Conservation (phyloP, 2,888 invertebrate species). For the Epirrhoe alternata region DNA sequence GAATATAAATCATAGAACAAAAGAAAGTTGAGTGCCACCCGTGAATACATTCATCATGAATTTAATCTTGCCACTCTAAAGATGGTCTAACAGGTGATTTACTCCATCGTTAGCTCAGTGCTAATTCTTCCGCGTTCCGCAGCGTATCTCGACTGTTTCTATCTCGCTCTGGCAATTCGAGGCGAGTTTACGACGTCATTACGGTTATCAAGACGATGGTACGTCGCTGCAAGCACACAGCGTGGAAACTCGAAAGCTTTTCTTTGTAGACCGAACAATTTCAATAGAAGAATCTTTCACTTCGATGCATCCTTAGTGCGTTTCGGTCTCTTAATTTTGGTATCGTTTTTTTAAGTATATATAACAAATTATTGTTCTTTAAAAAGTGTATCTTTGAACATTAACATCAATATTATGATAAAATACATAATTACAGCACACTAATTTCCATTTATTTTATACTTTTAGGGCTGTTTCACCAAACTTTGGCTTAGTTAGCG, state of each 20-base stretch:
- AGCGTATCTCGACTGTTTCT: constrained; percentile 59
- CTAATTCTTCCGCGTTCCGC: constrained; percentile 82
- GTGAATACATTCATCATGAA: constrained; percentile 57
- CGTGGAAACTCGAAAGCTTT: constrained; percentile 47
- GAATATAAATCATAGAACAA: constrained; percentile 25
- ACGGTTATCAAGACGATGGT: constrained; percentile 66
- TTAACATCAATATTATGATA: no score
- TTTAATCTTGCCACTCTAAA: constrained; percentile 66
- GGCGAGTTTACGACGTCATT: constrained; percentile 80
- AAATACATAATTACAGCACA: no score
- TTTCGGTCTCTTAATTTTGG: no score
- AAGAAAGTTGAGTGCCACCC: constrained; percentile 37
- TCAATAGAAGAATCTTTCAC: not conserved
- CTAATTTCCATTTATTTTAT: no score
- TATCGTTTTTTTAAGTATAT: no score
- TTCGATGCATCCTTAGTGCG: no score
- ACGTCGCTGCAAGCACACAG: constrained; percentile 57
- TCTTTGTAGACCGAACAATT: constrained; percentile 26
- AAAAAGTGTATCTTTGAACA: no score
- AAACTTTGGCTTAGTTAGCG: no score
- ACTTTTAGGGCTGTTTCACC: no score
- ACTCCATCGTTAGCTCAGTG: constrained; percentile 72
- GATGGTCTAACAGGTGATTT: constrained; percentile 74
- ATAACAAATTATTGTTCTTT: no score
- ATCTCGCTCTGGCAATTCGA: constrained; percentile 61